Evolutionary conservation across 1,140 invertebrate species (phyloP).

Genomic region (Pseudomyrmex gracilis): DNA sequence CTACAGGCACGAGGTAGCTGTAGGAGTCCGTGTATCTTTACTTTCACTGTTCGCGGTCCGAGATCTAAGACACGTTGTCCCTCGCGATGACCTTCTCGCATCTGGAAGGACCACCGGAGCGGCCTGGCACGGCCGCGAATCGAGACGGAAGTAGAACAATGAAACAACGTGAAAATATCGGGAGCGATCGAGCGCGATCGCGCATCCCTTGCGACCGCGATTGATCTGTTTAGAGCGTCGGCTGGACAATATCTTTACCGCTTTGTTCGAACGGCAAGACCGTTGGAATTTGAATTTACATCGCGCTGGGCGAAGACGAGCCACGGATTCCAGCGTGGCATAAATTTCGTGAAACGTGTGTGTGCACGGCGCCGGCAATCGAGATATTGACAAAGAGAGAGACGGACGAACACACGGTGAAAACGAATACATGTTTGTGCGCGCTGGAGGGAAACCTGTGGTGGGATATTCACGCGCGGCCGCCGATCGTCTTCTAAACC

Average conservation of each 20-base stretch:
- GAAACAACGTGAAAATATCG: conserved; percentile 9
- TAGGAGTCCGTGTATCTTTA: conserved; percentile 67
- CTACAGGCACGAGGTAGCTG: conserved; percentile 63
- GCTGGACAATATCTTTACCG: conserved; percentile 45
- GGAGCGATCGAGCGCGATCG: background rate
- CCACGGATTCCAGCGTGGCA: conserved; percentile 51
- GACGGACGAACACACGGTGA: conserved; percentile 13
- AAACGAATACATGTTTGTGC: background rate
- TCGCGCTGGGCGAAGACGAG: conserved; percentile 57
- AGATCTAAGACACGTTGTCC: conserved; percentile 69
- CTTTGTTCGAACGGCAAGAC: background rate
- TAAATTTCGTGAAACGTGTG: conserved; percentile 54
- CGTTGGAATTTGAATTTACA: conserved; percentile 56
- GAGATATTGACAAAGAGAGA: conserved; percentile 21
- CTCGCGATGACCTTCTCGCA: conserved; percentile 46
- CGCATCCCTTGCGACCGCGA: conserved; percentile 13
- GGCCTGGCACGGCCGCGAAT: background rate
- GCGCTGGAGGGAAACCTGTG: background rate
- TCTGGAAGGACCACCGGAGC: conserved; percentile 21
- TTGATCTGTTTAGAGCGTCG: background rate
- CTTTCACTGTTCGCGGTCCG: conserved; percentile 76
- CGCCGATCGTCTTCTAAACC: conserved; percentile 27
- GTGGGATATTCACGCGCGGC: background rate
- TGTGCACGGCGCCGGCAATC: conserved; percentile 13
- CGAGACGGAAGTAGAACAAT: background rate